These are phyloP conservation scores for Diceros bicornis DNA, from an alignment of 2,797 vertebrate species.

Conservation along the genomic window DNA sequence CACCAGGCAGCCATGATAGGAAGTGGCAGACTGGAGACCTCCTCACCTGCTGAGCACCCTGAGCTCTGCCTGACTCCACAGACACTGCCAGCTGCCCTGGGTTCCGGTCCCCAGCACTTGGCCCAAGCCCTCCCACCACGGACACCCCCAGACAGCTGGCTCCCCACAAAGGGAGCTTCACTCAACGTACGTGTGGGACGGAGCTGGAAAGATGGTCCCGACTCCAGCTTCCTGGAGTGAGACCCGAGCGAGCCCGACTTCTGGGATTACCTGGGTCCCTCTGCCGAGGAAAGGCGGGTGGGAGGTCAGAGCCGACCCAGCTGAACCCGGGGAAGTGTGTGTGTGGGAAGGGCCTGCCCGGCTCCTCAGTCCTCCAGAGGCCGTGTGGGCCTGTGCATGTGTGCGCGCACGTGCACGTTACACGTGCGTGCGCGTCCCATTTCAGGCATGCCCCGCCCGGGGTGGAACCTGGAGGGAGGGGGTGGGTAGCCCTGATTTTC, in stretches of 20 bases:
- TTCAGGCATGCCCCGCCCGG: background rate
- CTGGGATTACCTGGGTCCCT: background rate
- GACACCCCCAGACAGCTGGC: background rate
- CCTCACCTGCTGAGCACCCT: background rate
- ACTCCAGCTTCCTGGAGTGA: background rate
- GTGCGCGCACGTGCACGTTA: fast-evolving
- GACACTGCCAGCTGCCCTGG: background rate
- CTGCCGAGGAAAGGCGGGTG: fast-evolving
- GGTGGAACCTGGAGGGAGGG: fast-evolving
- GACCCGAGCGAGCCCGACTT: background rate
- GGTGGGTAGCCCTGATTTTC: background rate
- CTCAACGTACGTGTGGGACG: background rate
- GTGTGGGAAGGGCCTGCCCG: fast-evolving
- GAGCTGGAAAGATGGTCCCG: fast-evolving
- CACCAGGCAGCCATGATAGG: background rate
- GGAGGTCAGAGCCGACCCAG: fast-evolving
- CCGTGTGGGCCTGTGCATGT: fast-evolving
- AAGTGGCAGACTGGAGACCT: background rate
- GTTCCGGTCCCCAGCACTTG: background rate
- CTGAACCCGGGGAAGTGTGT: fast-evolving
- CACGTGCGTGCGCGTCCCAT: fast-evolving
- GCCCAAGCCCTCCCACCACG: background rate
- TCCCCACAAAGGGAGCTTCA: background rate
- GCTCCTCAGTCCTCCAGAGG: no score
- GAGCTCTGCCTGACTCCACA: background rate